Base-by-base conservation (phyloP, 2,113 vertebrate species). In the Pongo abelii region DNA sequence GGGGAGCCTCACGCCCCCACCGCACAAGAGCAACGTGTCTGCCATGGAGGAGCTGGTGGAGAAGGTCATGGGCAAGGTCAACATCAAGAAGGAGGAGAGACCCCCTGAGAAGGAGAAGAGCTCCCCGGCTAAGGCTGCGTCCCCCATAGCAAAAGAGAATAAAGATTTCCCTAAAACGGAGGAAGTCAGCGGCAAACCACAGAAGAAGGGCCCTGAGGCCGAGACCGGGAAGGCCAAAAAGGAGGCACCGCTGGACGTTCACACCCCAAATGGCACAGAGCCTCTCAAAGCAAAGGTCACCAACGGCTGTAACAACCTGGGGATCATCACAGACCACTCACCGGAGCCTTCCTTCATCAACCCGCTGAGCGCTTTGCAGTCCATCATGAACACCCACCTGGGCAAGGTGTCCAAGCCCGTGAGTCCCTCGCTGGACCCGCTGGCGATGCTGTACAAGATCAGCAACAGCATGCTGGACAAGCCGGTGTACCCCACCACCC, bases 1-100 rank as follows among this genome's bases (percentile, higher is more conserved):
- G 1, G 99, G 99, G 43, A 99, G 98, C 97, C 99, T 99, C 86
- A 99, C 99, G 8, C 99, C 99, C 0, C 99, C 99, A 1, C 99
- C 99, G 97, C 99, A 99, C 97, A 99, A 99, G 98, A 99, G 99
- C 98, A 99, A 99, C 14, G 99, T 99, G 25, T 99, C 99, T 9
- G 99, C 99, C 87, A 99, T 99, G 99, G 99, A 99, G 95, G 99
- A 99, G 91, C 98, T 99, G 4, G 99, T 99, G 85, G 99, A 99
- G 98, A 99, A 99, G 96, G 99, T 99, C 91, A 99, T 99, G 0
- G 99, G 99, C 78, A 99, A 99, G 98, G 99, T 98, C 93, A 98
- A 93, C 0, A 94, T 99, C n/a, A 99, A 99, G 97, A 99, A 99
- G 91, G 99, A 99, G 87, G 99, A 99, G 96, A 99, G 99, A 95